These are phyloP conservation scores for Muntiacus muntjak DNA, from an alignment of 2,113 vertebrate species.

Conservation along the genomic window DNA sequence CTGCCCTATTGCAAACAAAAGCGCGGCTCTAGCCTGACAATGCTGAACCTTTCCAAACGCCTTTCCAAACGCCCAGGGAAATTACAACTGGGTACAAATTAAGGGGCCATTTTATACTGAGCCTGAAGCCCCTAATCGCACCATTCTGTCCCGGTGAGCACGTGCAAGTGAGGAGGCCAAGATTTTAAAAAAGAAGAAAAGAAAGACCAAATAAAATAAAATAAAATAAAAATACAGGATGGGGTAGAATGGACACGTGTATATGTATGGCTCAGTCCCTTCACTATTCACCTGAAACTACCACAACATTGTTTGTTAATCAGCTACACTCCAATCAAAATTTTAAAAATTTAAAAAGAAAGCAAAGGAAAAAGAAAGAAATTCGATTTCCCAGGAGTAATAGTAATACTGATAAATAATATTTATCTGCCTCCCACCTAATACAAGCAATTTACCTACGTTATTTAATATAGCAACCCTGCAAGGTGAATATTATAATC, in stretches of 20 bases:
- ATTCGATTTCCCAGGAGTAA: background rate
- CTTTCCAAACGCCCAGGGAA: background rate
- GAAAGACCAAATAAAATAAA: background rate
- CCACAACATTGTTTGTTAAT: background rate
- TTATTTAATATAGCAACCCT: background rate
- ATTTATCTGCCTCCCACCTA: background rate
- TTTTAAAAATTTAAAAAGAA: background rate
- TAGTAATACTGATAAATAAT: background rate
- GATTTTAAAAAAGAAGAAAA: background rate
- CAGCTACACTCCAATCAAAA: background rate
- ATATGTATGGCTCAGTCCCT: background rate
- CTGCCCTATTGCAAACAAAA: constrained; percentile 17
- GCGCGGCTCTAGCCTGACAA: background rate
- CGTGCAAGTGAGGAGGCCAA: background rate
- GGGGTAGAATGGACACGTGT: background rate
- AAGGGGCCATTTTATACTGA: background rate
- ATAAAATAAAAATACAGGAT: background rate
- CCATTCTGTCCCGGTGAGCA: background rate
- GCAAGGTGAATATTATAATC: no score
- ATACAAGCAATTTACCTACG: background rate
- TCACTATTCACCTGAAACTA: background rate
- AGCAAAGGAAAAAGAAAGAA: background rate
- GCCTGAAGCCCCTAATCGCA: background rate
- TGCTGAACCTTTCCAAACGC: background rate
- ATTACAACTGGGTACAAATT: background rate